These are phyloP conservation scores for Pungitius pungitius DNA, from an alignment of 2,113 vertebrate species.

Conservation along the genomic window DNA sequence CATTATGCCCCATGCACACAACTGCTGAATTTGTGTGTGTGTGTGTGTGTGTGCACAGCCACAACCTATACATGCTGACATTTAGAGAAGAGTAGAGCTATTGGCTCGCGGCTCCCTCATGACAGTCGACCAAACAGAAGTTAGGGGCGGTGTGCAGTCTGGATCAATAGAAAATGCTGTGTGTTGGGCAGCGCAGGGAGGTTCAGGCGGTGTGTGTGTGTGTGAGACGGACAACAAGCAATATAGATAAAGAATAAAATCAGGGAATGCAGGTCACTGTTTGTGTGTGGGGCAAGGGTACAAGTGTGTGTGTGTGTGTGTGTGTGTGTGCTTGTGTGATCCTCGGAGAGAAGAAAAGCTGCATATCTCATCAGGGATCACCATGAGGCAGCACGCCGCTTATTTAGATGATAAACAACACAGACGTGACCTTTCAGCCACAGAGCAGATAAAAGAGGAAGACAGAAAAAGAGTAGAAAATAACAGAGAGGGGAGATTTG, in stretches of 20 bases:
- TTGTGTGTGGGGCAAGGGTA: constrained; percentile 25
- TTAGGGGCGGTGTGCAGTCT: constrained; percentile 48
- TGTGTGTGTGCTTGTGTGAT: constrained; percentile 29
- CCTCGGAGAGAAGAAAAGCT: constrained; percentile 26
- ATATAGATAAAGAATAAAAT: constrained; percentile 63
- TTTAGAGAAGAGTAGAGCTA: constrained; percentile 52
- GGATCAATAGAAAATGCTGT: constrained; percentile 67
- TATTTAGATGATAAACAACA: constrained; percentile 84
- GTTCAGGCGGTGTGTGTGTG: constrained; percentile 13
- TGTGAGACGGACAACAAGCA: constrained; percentile 33
- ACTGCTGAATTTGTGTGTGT: neutral
- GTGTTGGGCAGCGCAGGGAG: constrained; percentile 49
- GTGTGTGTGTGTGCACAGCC: constrained; percentile 14
- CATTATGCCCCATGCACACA: neutral
- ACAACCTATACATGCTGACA: constrained; percentile 63
- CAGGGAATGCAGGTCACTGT: constrained; percentile 48
- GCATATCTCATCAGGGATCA: constrained; percentile 77
- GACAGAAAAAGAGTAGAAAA: constrained; percentile 50
- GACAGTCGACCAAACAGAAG: constrained; percentile 59
- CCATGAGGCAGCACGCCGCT: constrained; percentile 60
- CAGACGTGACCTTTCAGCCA: constrained; percentile 81
- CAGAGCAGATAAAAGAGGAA: constrained; percentile 67
- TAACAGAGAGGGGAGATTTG: constrained; percentile 31
- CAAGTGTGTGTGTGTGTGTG: constrained; percentile 16
- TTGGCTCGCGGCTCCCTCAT: constrained; percentile 52